Evolutionary conservation across 1,140 invertebrate genomes (phyloP).

Genomic region (Trypoxylus dichotomus): DNA sequence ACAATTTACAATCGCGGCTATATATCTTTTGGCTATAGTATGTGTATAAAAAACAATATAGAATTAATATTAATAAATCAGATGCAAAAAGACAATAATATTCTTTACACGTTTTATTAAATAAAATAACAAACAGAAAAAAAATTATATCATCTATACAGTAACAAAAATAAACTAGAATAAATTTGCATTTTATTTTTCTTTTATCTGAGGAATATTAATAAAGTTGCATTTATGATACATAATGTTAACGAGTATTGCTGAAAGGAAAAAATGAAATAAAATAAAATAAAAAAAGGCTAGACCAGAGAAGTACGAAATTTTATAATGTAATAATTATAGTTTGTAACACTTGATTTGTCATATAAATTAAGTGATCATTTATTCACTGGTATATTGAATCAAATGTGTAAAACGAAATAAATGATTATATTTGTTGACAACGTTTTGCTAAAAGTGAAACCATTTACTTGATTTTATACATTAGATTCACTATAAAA

Average conservation of each 20-base stretch:
- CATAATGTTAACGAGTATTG: conserved; percentile 14
- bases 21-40: not conserved
- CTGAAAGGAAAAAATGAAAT: not conserved
- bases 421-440: not conserved
- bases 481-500: not conserved
- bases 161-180: conserved; percentile 32
- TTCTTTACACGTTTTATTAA: conserved; percentile 27
- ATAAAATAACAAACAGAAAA: conserved; percentile 28
- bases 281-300: not conserved
- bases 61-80: not conserved
- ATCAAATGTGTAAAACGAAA: not conserved
- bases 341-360: not conserved
- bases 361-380: not conserved
- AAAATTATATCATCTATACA: conserved; percentile 31
- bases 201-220: conserved; percentile 3
- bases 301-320: not conserved
- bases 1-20: conserved; percentile 23
- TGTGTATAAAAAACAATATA: conserved; percentile 13
- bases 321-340: not conserved
- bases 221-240: conserved; percentile 6
- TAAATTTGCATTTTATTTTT: conserved; percentile 20
- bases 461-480: not conserved
- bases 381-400: not conserved
- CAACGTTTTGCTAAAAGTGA: not conserved
- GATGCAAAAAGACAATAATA: conserved; percentile 1